A percentile compares a stretch with the other conserved stretches of the same genome.
Conservation (phyloP, 1,140 invertebrate species). For the Drosophila tristis region DNA sequence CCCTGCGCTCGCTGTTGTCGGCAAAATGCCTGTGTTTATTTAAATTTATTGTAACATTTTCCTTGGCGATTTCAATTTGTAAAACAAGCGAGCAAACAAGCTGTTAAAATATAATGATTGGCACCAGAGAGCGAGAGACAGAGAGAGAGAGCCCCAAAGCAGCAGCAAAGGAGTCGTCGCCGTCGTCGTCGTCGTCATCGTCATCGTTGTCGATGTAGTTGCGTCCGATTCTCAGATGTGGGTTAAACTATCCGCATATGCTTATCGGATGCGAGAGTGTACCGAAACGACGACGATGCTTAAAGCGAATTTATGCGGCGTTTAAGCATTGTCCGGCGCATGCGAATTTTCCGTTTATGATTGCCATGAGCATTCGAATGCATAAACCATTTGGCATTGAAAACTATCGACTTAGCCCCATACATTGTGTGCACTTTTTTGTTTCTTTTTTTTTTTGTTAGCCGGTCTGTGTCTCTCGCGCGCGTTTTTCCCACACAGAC, state of each 20-base stretch:
- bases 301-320: conserved; percentile 74
- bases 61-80: conserved; percentile 82
- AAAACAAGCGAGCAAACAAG: conserved; percentile 82
- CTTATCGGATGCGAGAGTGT: conserved; percentile 55
- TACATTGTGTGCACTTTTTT: conserved; percentile 62
- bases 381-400: conserved; percentile 82
- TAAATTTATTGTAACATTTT: conserved; percentile 83
- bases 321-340: conserved; percentile 65
- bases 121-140: conserved; percentile 36
- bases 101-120: conserved; percentile 83
- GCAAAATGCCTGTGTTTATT: conserved; percentile 78
- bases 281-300: conserved; percentile 7
- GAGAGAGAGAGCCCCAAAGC: conserved; percentile 6
- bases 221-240: conserved; percentile 27
- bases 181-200: too few species aligned
- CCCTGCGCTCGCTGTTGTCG: conserved; percentile 33
- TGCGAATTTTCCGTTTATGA: conserved; percentile 68
- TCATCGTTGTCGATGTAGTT: too few species aligned
- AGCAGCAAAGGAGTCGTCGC: conserved; percentile 5
- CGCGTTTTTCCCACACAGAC: conserved; percentile 79
- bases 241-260: conserved; percentile 78
- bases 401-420: conserved; percentile 59
- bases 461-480: conserved; percentile 48
- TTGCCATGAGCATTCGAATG: conserved; percentile 69
- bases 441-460: not conserved